A percentile compares a stretch with the other conserved stretches of the same genome.
phyloP scores from a whole-genome alignment of 2,113 vertebrate species.

The Lanius ludovicianus region DNA sequence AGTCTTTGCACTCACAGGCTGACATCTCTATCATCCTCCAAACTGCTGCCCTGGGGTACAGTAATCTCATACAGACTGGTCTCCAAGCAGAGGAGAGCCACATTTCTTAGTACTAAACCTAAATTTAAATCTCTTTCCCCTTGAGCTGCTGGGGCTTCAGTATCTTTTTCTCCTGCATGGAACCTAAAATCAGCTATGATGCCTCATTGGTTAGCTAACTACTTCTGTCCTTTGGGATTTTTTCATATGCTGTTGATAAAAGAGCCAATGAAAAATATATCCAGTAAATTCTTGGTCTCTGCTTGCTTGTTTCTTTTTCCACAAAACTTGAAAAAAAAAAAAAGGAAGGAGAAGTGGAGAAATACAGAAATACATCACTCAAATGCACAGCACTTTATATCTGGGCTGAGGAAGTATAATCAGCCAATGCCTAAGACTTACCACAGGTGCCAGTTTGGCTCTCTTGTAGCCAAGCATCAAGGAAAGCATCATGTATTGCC shows the following conservation, averaged over 20 bases:
- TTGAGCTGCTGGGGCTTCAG: not conserved
- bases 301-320: not conserved
- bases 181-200: conserved; percentile 46
- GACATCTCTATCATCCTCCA: conserved; percentile 51
- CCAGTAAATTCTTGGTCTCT: not conserved
- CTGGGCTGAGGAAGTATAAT: not conserved
- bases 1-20: conserved; percentile 16
- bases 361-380: not conserved
- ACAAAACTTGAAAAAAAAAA: not conserved
- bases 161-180: not conserved
- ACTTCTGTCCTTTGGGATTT: conserved; percentile 56
- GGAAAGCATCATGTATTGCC: not conserved
- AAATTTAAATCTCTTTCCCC: conserved; percentile 22
- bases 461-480: not conserved
- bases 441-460: not conserved
- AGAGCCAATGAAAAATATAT: conserved; percentile 45
- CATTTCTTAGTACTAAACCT: not conserved
- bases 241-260: conserved; percentile 10
- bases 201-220: conserved; percentile 64
- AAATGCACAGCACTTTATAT: not conserved
- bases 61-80: conserved; percentile 8
- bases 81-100: conserved; percentile 8
- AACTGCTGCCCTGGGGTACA: conserved; percentile 11
- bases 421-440: not conserved
- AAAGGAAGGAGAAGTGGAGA: not conserved